Conservation (phyloP, 2,797 vertebrate genomes). For the Cyprinodon diabolis region DNA sequence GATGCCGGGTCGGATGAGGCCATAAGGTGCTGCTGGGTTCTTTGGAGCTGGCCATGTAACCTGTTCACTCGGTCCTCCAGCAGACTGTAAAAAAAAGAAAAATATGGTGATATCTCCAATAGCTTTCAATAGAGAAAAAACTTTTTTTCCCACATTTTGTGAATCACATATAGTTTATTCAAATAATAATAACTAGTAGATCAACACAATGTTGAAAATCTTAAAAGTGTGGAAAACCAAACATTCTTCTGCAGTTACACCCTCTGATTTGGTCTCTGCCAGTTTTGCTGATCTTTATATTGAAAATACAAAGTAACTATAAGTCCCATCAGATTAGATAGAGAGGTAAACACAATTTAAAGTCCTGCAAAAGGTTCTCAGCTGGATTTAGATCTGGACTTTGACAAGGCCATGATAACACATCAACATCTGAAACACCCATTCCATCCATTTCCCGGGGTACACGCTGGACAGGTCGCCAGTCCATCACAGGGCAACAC, state of each 20-base stretch:
- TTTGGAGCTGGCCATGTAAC: slow-evolving; percentile 95
- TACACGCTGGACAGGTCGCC: too few relatives aligned
- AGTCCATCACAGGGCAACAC: too few relatives aligned
- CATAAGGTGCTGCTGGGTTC: slow-evolving; percentile 96
- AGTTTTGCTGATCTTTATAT: neutral
- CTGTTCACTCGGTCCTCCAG: slow-evolving; percentile 96
- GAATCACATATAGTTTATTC: neutral
- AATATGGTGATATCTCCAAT: neutral
- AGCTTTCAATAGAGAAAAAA: neutral
- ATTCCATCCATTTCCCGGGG: too few relatives aligned
- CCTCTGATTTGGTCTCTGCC: neutral
- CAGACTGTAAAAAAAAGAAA: slow-evolving; percentile 77
- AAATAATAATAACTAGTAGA: neutral
- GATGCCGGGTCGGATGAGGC: slow-evolving; percentile 86
- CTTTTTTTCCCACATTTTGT: neutral
- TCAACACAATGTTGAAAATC: neutral
- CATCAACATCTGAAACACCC: neutral
- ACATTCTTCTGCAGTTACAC: neutral
- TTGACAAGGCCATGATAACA: neutral
- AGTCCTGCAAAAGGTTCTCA: neutral
- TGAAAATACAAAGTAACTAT: neutral
- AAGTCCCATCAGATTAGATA: neutral
- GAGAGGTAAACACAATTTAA: neutral
- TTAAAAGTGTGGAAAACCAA: neutral
- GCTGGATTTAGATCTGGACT: neutral